Evolutionary conservation across 2,113 vertebrate species (phyloP).

Genomic region (Semicossyphus pulcher): DNA sequence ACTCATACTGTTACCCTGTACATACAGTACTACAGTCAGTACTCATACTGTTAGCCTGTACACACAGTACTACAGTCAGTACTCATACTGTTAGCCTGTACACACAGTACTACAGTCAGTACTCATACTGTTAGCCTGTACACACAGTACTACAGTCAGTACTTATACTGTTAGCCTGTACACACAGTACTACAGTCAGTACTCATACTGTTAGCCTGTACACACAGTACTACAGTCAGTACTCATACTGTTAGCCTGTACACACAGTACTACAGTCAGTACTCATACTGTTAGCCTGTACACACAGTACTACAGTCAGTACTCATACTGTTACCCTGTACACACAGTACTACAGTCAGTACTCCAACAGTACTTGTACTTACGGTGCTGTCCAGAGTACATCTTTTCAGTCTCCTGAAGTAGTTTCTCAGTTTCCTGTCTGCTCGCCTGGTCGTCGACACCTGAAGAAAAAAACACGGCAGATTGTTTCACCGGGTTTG

Average conservation of each 20-base stretch:
- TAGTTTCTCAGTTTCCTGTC: neutral
- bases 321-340: too few species aligned
- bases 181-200: slow-evolving; percentile 1
- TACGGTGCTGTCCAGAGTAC: neutral
- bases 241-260: slow-evolving; percentile 21
- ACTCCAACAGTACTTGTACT: neutral
- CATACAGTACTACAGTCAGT: too few species aligned
- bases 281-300: too few species aligned
- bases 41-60: too few species aligned
- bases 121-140: slow-evolving; percentile 31
- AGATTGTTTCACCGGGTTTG: neutral
- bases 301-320: too few species aligned
- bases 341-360: too few species aligned
- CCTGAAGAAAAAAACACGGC: slow-evolving; percentile 20
- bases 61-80: too few species aligned
- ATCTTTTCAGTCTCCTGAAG: slow-evolving; percentile 20
- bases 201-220: slow-evolving; percentile 21
- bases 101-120: too few species aligned
- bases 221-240: slow-evolving; percentile 1
- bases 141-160: slow-evolving; percentile 1
- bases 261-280: slow-evolving; percentile 1
- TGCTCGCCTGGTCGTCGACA: neutral
- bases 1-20: too few species aligned
- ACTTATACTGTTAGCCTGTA: slow-evolving; percentile 20
- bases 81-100: too few species aligned